Evolutionary conservation across 2,797 vertebrate species (phyloP).

Genomic region (Tadarida brasiliensis): DNA sequence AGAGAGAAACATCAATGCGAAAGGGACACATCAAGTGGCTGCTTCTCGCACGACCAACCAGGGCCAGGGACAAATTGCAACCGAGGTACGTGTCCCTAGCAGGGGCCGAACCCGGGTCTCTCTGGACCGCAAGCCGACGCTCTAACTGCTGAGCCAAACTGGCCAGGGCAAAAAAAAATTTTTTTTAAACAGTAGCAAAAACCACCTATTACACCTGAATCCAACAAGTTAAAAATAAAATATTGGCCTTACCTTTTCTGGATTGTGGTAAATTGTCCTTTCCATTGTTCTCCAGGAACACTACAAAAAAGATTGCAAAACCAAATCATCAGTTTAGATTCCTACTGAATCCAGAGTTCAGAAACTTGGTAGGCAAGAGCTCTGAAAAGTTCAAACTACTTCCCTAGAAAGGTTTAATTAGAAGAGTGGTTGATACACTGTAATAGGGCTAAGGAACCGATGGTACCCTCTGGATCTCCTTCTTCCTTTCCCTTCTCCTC

Average conservation of each 20-base stretch:
- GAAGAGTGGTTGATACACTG: background rate
- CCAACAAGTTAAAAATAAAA: conserved; percentile 58
- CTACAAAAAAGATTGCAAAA: conserved; percentile 86
- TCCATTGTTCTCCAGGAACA: conserved; percentile 91
- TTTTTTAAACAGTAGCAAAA: conserved; percentile 36
- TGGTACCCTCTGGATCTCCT: background rate
- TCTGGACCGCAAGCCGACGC: too few relatives aligned
- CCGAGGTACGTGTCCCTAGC: too few relatives aligned
- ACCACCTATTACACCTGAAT: background rate
- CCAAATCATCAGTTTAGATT: conserved; percentile 74
- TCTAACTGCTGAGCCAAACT: too few relatives aligned
- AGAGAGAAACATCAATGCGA: too few relatives aligned
- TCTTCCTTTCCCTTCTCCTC: background rate
- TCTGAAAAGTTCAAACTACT: background rate
- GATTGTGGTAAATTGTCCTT: conserved; percentile 89
- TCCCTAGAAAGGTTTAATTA: background rate
- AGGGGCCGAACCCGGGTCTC: too few relatives aligned
- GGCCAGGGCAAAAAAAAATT: background rate
- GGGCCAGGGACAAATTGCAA: too few relatives aligned
- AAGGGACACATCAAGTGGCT: too few relatives aligned
- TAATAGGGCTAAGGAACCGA: background rate
- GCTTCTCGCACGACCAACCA: too few relatives aligned
- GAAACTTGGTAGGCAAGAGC: conserved; percentile 19
- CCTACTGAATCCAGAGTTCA: conserved; percentile 67
- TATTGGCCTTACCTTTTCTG: conserved; percentile 89